phyloP scores from a whole-genome alignment of 2,797 vertebrate species.

The Halcyon smyrnensis region DNA sequence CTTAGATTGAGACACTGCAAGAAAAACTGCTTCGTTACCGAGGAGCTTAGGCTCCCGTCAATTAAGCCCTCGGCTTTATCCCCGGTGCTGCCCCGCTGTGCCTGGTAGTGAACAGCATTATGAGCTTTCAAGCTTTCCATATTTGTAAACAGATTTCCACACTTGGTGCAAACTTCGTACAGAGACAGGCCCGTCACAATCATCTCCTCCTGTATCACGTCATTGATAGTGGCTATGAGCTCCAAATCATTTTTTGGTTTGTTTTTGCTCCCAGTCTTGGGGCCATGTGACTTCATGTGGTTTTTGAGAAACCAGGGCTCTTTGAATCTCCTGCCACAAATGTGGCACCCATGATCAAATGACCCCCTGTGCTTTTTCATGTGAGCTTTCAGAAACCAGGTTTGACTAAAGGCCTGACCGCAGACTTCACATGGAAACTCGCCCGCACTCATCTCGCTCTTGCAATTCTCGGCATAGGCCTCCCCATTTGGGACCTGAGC shows the following conservation, averaged over 20 bases:
- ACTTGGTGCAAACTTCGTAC: constrained; percentile 93
- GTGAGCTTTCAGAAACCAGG: constrained; percentile 95
- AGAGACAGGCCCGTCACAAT: constrained; percentile 78
- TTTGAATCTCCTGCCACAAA: constrained; percentile 92
- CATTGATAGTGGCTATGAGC: constrained; percentile 89
- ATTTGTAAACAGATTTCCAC: constrained; percentile 93
- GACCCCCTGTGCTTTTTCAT: constrained; percentile 93
- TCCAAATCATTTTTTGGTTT: constrained; percentile 86
- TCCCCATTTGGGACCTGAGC: constrained; percentile 81
- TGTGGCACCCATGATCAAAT: constrained; percentile 93
- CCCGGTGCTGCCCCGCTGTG: constrained; percentile 14
- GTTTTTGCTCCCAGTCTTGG: constrained; percentile 85
- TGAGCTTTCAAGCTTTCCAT: constrained; percentile 90
- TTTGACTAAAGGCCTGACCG: constrained; percentile 91
- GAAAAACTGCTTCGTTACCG: constrained; percentile 83
- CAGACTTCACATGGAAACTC: constrained; percentile 94
- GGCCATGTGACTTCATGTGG: constrained; percentile 94
- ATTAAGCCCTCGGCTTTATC: constrained; percentile 36
- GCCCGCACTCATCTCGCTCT: constrained; percentile 55
- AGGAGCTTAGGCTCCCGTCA: constrained; percentile 74
- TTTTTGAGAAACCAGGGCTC: constrained; percentile 98
- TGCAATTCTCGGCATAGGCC: constrained; percentile 73
- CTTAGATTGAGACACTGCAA: constrained; percentile 87
- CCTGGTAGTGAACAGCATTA: constrained; percentile 84
- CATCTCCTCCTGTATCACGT: constrained; percentile 88